A percentile compares a stretch with the other conserved stretches of the same genome.
These are phyloP conservation scores for Melieria picta DNA, from an alignment of 2,888 invertebrate genomes.

Conservation along the genomic window DNA sequence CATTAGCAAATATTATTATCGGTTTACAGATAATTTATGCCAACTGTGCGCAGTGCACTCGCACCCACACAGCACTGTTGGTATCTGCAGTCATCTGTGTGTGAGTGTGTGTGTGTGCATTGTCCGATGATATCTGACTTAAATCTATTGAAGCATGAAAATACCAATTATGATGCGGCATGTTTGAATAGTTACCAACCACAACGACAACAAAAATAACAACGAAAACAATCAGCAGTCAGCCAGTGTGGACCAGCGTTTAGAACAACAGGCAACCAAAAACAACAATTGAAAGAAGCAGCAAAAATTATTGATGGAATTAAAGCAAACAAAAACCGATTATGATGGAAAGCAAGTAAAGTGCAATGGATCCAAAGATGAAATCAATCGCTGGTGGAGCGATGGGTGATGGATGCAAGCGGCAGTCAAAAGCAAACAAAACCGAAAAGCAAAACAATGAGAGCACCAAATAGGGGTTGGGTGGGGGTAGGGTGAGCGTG, in stretches of 20 bases:
- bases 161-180: conserved; percentile 45
- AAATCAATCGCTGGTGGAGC: neutral
- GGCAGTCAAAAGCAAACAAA: too few relatives aligned
- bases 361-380: neutral
- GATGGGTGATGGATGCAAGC: too few relatives aligned
- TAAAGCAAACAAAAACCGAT: conserved; percentile 55
- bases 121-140: conserved; percentile 27
- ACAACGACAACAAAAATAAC: conserved; percentile 31
- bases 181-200: conserved; percentile 36
- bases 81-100: neutral
- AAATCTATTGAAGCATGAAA: conserved; percentile 45
- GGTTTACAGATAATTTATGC: conserved; percentile 43
- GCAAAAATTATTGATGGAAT: conserved; percentile 43
- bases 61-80: neutral
- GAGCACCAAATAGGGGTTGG: too few relatives aligned
- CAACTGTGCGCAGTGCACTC: conserved; percentile 8
- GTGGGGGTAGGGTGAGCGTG: too few relatives aligned
- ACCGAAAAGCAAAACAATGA: too few relatives aligned
- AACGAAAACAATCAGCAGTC: conserved; percentile 15
- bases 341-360: conserved; percentile 29
- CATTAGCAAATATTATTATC: conserved; percentile 37
- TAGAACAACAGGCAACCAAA: conserved; percentile 31
- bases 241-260: conserved; percentile 22
- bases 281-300: conserved; percentile 24
- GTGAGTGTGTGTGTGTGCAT: neutral